Percentiles rank a stretch among this genome's conserved stretches.
Evolutionary conservation across 2,113 vertebrate species (phyloP).

Genomic region (Cyprinus carpio): DNA sequence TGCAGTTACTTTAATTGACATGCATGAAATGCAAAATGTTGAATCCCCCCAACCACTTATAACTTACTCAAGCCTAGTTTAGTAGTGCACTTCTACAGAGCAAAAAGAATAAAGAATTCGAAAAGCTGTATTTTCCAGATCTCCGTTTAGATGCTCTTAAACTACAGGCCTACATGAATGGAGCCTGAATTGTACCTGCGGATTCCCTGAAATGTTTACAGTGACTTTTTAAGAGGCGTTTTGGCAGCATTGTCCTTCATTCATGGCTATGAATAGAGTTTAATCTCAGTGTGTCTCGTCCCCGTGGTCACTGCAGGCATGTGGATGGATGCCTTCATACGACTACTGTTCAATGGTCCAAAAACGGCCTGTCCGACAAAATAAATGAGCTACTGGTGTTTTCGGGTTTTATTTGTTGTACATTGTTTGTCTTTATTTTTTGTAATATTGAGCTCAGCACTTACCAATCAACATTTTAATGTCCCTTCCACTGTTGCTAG

Average conservation of each 20-base stretch:
- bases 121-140: conserved; percentile 4
- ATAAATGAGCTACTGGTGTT: conserved; percentile 22
- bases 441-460: conserved; percentile 66
- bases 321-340: conserved; percentile 76
- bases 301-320: conserved; percentile 73
- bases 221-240: conserved; percentile 63
- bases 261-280: conserved; percentile 76
- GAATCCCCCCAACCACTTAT: too few relatives aligned
- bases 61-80: neutral
- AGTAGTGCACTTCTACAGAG: neutral
- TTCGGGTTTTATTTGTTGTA: neutral
- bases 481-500: conserved; percentile 77
- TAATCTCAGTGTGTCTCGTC: conserved; percentile 68
- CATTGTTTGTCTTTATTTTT: conserved; percentile 54
- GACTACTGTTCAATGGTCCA: conserved; percentile 66
- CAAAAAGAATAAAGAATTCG: neutral
- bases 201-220: conserved; percentile 70
- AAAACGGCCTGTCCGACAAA: conserved; percentile 21
- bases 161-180: conserved; percentile 47
- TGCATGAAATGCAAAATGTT: neutral
- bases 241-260: conserved; percentile 71
- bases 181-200: conserved; percentile 65
- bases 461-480: conserved; percentile 71
- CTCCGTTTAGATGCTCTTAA: conserved; percentile 9
- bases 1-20: neutral